Evolutionary conservation across 1,140 invertebrate species (phyloP).

Genomic region (Drosophila suzukii): DNA sequence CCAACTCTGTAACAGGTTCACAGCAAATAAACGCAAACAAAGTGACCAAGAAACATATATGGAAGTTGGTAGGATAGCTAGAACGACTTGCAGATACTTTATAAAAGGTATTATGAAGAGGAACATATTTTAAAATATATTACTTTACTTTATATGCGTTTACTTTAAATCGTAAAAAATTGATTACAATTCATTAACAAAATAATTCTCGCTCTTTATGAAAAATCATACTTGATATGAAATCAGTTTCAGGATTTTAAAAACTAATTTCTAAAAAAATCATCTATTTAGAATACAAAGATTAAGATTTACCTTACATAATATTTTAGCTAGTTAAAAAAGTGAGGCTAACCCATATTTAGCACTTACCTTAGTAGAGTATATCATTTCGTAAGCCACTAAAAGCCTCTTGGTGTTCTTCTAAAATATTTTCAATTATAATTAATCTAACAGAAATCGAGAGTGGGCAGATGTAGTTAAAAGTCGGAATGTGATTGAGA

Average conservation of each 20-base stretch:
- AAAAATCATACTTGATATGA: too few relatives aligned
- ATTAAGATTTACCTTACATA: too few relatives aligned
- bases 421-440: not conserved
- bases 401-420: slow-evolving; percentile 5
- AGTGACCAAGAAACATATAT: not conserved
- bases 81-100: not conserved
- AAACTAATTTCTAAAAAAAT: not conserved
- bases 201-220: too few relatives aligned
- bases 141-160: too few relatives aligned
- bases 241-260: not conserved
- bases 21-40: not conserved
- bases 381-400: slow-evolving; percentile 1
- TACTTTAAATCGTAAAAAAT: not conserved
- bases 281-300: too few relatives aligned
- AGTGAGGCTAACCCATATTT: not conserved
- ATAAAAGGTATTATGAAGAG: too few relatives aligned
- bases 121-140: not conserved
- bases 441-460: not conserved
- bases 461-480: not conserved
- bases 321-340: not conserved
- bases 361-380: not conserved
- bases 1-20: slow-evolving; percentile 31
- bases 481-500: not conserved
- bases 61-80: not conserved
- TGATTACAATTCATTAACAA: too few relatives aligned